phyloP scores from a whole-genome alignment of 2,113 vertebrate genomes.

The Phalacrocorax aristotelis region DNA sequence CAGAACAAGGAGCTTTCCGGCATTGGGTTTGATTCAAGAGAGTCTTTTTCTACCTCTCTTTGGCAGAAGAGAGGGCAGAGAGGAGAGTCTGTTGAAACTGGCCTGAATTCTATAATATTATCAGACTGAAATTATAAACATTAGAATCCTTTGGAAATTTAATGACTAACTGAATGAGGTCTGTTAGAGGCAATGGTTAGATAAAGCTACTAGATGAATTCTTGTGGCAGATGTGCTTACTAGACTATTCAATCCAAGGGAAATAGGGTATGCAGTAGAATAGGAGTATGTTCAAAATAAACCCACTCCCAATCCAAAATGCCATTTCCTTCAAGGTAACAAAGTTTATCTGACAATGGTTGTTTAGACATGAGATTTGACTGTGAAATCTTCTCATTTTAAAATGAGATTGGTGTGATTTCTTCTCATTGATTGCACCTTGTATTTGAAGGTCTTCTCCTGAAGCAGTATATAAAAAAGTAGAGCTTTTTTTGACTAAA shows the following conservation, averaged over 20 bases:
- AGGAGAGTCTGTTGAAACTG: background rate
- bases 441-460: background rate
- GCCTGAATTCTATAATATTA: background rate
- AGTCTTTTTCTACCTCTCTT: background rate
- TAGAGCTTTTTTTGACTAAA: background rate
- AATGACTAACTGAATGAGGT: background rate
- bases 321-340: background rate
- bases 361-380: background rate
- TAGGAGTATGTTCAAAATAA: background rate
- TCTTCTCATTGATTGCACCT: background rate
- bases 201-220: background rate
- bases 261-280: background rate
- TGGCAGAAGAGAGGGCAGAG: background rate
- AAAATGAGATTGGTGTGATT: background rate
- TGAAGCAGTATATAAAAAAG: background rate
- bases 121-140: background rate
- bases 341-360: background rate
- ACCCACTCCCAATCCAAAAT: background rate
- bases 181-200: background rate
- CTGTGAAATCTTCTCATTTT: background rate
- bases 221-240: background rate
- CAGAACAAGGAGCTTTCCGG: background rate
- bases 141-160: background rate
- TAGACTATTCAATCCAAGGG: background rate
- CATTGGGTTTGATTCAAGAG: background rate